Evolutionary conservation across 2,113 vertebrate species (phyloP), one percentile per base, ranked within the genome.

Genomic region (Suricata suricatta): DNA sequence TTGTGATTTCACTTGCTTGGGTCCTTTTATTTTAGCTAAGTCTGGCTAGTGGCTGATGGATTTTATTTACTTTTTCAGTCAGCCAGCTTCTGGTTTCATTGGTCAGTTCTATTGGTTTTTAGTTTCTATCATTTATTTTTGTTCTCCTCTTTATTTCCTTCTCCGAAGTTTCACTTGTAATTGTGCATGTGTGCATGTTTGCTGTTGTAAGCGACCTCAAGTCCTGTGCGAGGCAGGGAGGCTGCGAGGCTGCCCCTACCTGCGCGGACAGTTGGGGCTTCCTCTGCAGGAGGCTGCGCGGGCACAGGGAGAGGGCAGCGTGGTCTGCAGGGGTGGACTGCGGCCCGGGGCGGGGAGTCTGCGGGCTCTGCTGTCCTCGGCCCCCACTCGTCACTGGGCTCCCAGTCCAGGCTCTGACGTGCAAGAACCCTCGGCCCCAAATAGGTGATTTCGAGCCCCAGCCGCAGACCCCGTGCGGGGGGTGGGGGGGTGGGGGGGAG

Each of bases 301-400:
- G 16, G 25, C 14, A 0, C 8, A 2, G 33, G n/a, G 71, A 6
- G 0, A 68, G 35, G 50, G 29, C 16, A 29, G 19, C 4, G 4
- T 16, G 29, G 52, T 66, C 60, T 2, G 3, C 33, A 74, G 87
- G 50, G 4, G 35, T 15, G 14, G 7, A 0, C 17, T 0, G 0
- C 9, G 6, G 72, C 41, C 50, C 0, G 0, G 2, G 10, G 31
- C 17, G 27, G 15, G 16, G 54, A 23, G 15, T 3, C 47, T 16
- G 19, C 15, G 54, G 69, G 11, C 89, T n/a, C 86, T 54, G 63
- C 54, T 2, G 13, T 83, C 64, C 16, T 0, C 7, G 31, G 41
- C 63, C 19, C 25, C 14, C 27, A 0, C 8, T 3, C 21, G 29
- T n/a, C 38, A 3, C 2, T 4, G 47, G 2, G 10, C 50, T 41